Percentiles rank a stretch among this genome's conserved stretches.
Evolutionary conservation across 2,113 vertebrate genomes (phyloP).

Genomic region (Castor canadensis): DNA sequence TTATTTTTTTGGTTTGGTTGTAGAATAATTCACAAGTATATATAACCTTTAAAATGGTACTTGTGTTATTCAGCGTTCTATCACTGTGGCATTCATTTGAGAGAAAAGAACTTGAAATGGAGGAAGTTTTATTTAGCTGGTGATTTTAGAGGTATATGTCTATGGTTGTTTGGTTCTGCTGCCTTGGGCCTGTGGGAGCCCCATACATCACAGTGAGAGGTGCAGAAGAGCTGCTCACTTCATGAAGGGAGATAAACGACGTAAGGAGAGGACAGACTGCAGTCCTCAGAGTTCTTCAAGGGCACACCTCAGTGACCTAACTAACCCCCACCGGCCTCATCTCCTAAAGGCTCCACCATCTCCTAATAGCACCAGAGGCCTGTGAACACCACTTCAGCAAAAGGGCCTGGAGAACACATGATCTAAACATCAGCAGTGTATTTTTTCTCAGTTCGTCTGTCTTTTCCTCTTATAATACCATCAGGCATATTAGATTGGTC

Average conservation of each 20-base stretch:
- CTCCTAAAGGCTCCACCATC: neutral
- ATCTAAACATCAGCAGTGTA: too few relatives aligned
- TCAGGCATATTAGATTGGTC: neutral
- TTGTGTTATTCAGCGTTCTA: neutral
- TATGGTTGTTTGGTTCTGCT: too few relatives aligned
- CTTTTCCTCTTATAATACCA: neutral
- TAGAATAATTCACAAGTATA: neutral
- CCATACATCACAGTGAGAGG: neutral
- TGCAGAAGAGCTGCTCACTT: neutral
- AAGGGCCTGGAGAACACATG: neutral
- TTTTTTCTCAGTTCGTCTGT: neutral
- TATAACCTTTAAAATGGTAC: neutral
- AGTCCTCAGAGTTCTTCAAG: neutral
- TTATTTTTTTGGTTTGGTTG: neutral
- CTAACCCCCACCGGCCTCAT: accelerated
- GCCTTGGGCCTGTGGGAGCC: too few relatives aligned
- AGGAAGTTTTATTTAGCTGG: neutral
- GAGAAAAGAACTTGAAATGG: neutral
- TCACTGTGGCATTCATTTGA: too few relatives aligned
- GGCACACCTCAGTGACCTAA: neutral
- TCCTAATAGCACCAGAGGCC: neutral
- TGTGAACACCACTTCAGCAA: neutral
- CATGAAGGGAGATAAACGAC: neutral
- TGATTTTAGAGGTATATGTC: neutral
- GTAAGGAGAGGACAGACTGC: accelerated